phyloP scores from a whole-genome alignment of 2,888 invertebrate species.

The Cantharis nigra region DNA sequence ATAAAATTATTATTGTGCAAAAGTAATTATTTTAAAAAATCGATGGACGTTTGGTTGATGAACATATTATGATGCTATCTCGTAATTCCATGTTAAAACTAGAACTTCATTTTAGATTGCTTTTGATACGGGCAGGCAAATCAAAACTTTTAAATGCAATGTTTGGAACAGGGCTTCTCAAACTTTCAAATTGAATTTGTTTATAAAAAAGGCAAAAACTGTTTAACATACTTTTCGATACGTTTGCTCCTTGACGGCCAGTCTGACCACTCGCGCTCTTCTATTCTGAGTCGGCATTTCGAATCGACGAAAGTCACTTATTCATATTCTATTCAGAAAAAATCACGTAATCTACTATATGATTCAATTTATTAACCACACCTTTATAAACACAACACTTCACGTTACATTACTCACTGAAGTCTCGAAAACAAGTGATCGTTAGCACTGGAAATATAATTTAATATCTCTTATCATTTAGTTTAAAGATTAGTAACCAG shows the following conservation, averaged over 20 bases:
- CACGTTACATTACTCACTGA: not conserved
- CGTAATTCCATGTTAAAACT: not conserved
- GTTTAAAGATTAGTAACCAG: conserved; percentile 1
- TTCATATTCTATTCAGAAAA: not conserved
- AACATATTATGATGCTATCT: not conserved
- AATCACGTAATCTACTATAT: not conserved
- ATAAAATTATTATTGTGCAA: not conserved
- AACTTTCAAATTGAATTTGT: not conserved
- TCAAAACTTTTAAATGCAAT: not conserved
- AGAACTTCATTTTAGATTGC: not conserved
- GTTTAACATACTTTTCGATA: conserved; percentile 42
- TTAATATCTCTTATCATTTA: conserved; percentile 1
- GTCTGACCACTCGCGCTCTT: conserved; percentile 27
- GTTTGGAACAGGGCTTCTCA: not conserved
- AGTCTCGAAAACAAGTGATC: not conserved
- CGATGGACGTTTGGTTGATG: not conserved
- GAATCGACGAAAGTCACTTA: not conserved
- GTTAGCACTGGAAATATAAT: not conserved
- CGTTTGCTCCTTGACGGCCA: conserved; percentile 43
- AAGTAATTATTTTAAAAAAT: not conserved
- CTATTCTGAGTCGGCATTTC: not conserved
- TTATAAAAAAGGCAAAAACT: not conserved
- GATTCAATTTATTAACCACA: not conserved
- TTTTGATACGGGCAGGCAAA: not conserved
- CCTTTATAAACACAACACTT: not conserved